A percentile compares a stretch with the other conserved stretches of the same genome.
These are phyloP conservation scores for Psilopsiagon aurifrons DNA, from an alignment of 2,113 vertebrate species.

Conservation along the genomic window DNA sequence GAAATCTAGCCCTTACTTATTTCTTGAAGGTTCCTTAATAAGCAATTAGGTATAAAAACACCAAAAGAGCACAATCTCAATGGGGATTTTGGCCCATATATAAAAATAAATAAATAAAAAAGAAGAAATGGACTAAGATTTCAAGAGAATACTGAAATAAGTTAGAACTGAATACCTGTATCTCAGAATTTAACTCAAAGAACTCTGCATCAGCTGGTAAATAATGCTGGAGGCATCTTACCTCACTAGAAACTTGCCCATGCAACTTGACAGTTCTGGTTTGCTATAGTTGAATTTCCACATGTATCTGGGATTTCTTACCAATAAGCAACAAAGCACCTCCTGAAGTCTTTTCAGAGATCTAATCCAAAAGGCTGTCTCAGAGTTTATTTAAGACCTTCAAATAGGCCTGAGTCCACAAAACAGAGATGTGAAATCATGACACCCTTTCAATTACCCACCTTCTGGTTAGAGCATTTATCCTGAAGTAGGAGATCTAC, in stretches of 20 bases:
- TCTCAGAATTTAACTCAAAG: not conserved
- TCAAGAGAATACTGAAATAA: not conserved
- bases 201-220: not conserved
- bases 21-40: not conserved
- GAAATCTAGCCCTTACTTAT: not conserved
- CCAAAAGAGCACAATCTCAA: not conserved
- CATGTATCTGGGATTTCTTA: not conserved
- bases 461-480: not conserved
- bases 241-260: not conserved
- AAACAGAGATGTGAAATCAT: not conserved
- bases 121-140: fast-evolving
- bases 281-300: not conserved
- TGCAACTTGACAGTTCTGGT: not conserved
- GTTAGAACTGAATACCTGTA: not conserved
- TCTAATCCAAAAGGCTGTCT: not conserved
- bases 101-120: not conserved
- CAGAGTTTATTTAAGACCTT: not conserved
- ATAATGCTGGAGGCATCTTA: not conserved
- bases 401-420: not conserved
- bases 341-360: not conserved
- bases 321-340: not conserved
- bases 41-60: not conserved
- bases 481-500: not conserved
- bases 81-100: not conserved
- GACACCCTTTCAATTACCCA: not conserved